These are phyloP conservation scores for Nowickia ferox DNA, from an alignment of 2,888 invertebrate genomes.

Conservation along the genomic window DNA sequence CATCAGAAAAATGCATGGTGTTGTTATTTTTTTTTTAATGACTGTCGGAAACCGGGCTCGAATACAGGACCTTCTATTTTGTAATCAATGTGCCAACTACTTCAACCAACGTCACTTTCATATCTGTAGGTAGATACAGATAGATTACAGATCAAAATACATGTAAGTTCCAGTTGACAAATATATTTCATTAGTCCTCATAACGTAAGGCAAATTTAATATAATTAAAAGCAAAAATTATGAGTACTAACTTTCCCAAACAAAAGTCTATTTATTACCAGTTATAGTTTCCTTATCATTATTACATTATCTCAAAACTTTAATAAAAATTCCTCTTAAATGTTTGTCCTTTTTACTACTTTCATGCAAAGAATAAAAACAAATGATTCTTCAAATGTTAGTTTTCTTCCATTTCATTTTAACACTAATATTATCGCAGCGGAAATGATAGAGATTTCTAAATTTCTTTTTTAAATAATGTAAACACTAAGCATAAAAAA, in stretches of 20 bases:
- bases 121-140: too few relatives aligned
- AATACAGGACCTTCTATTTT: too few relatives aligned
- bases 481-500: slow-evolving; percentile 64
- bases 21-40: too few relatives aligned
- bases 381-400: slow-evolving; percentile 12
- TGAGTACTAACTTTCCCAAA: not conserved
- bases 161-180: too few relatives aligned
- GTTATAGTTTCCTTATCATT: slow-evolving; percentile 22
- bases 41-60: too few relatives aligned
- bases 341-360: slow-evolving; percentile 29
- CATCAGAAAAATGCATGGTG: too few relatives aligned
- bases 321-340: slow-evolving; percentile 40
- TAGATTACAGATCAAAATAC: too few relatives aligned
- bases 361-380: slow-evolving; percentile 26
- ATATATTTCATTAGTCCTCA: too few relatives aligned
- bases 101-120: too few relatives aligned
- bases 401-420: slow-evolving; percentile 16
- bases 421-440: slow-evolving; percentile 23
- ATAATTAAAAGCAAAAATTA: too few relatives aligned
- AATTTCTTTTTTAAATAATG: slow-evolving; percentile 59
- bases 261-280: slow-evolving; percentile 10
- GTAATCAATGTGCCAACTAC: too few relatives aligned
- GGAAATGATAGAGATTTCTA: slow-evolving; percentile 52
- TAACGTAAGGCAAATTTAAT: too few relatives aligned
- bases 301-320: slow-evolving; percentile 6